Base-by-base conservation (phyloP, 1,140 invertebrate species). In the Amphibalanus amphitrite region DNA sequence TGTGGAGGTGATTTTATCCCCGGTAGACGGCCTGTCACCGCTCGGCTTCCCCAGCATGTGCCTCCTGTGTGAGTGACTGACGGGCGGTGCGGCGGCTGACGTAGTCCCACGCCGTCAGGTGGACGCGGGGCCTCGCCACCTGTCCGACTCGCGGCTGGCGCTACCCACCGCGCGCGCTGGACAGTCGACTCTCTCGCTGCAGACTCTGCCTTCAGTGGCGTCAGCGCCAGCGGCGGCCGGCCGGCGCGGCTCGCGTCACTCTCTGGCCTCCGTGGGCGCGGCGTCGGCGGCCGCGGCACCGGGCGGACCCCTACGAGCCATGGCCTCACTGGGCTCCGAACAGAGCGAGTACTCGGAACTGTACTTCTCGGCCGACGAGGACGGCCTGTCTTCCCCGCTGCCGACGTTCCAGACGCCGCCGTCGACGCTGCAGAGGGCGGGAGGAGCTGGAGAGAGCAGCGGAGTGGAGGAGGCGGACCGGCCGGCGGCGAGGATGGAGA, bases 361-460 rank as follows among this genome's bases (percentile, higher is more conserved):
- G 29, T 95, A 93, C 81, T 93, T 92, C 77, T 93, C 91, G 0
- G 92, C 92, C 0, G 91, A 93, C 78, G 92, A 95, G 80, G 90
- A 93, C 83, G 3, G 78, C 78, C 40, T 81, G 79, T 77, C 75
- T 86, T 29, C 86, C 84, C 15, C 88, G 25, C 40, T 28, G 29
- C 23, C 29, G 69, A 71, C 26, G 6, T n/a, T 28, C 70, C 40
- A 69, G 38, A 38, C 38, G 38, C 38, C 38, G 38, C 38, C 38
- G 38, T 38, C 38, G 38, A 38, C 38, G 6, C 38, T 38, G 38
- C 38, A 38, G 38, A 6, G 38, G n/a, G n/a, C 38, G 38, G 17
- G 6, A 17, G 38, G 6, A 38, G 38, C 38, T 38, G 13, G n/a
- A n/a, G n/a, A n/a, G n/a, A n/a, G n/a, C n/a, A n/a, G n/a, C n/a